Evolutionary conservation across 2,888 invertebrate genomes (phyloP).

Genomic region (Nemapogon koenigi): DNA sequence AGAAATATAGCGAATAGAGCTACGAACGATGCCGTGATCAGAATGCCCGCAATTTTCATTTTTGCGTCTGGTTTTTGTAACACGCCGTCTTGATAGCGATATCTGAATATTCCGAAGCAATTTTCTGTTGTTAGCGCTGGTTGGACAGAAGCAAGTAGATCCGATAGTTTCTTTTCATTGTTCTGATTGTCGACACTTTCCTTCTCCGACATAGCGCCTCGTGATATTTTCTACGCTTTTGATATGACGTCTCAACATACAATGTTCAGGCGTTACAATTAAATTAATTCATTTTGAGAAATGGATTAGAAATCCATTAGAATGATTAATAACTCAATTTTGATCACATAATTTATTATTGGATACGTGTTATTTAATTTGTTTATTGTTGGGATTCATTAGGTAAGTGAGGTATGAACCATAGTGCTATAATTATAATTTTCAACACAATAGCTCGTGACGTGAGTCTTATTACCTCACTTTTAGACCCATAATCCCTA

Average conservation of each 20-base stretch:
- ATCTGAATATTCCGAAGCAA: slow-evolving; percentile 14
- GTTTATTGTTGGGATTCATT: too few species aligned
- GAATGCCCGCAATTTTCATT: slow-evolving; percentile 10
- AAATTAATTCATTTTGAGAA: too few species aligned
- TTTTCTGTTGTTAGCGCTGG: slow-evolving; percentile 10
- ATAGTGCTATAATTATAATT: too few species aligned
- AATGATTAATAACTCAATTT: not conserved
- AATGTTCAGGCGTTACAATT: too few species aligned
- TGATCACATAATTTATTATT: too few species aligned
- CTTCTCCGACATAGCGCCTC: not conserved
- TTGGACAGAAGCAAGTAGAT: slow-evolving; percentile 1
- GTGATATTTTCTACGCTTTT: too few species aligned
- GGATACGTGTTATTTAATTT: too few species aligned
- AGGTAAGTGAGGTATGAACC: too few species aligned
- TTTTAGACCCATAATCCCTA: too few species aligned
- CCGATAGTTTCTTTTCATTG: not conserved
- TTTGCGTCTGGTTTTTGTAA: slow-evolving; percentile 6
- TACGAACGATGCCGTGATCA: slow-evolving; percentile 5
- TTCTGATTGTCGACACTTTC: not conserved
- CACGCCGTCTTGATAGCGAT: slow-evolving; percentile 5
- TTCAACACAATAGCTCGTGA: too few species aligned
- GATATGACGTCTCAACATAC: too few species aligned
- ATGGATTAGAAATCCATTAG: slow-evolving; percentile 2
- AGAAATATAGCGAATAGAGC: slow-evolving; percentile 1
- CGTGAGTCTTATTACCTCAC: too few species aligned